Evolutionary conservation across 2,888 invertebrate genomes (phyloP), one percentile per base, ranked within the genome.

Genomic region (Heteropelma amictum): DNA sequence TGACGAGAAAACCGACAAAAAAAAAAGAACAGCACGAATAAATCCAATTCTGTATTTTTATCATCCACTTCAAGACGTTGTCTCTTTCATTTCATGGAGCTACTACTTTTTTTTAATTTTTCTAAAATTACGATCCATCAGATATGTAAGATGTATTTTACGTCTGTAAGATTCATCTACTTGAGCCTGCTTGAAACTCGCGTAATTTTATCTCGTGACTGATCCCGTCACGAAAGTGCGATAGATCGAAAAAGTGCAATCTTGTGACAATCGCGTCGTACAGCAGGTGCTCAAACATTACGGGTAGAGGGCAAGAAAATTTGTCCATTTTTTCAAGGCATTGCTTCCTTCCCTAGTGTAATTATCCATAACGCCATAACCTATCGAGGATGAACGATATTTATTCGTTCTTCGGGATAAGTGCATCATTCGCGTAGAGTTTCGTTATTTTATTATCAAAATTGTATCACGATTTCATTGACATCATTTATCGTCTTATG

Each of bases 181-280:
- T 47, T 19, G 10, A 14, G n/a, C 17, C 19, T 40, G 30, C 38
- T 42, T 19, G 28, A 56, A 56, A 35, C 17, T 47, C 56, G 49
- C 30, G 58, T 40, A 14, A 60, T 60, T 68, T 68, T 19, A 58
- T 40, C 49, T 51, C 58, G 58, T 60, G 49, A 68, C 49, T 60
- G 4, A 14, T 61, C 30, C 17, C n/a, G 14, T n/a, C 8, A 33
- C n/a, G 49, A 42, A 17, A 26, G 35, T 58, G 28, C 12, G 35
- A 23, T 33, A 35, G 67, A 6, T 14, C 28, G 2, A 56, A 42
- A 35, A n/a, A 35, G 14, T 14, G 26, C 12, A 26, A 35, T 58
- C 17, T n/a, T 17, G 49, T n/a, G 40, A 56, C 33, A 45, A 54
- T 14, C 14, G 12, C 8, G 23, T 23, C 23, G 45, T n/a, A 45